These are phyloP conservation scores for Hormiphora californensis DNA, from an alignment of 37 sponge, comb jelly and placozoan species.

Conservation along the genomic window DNA sequence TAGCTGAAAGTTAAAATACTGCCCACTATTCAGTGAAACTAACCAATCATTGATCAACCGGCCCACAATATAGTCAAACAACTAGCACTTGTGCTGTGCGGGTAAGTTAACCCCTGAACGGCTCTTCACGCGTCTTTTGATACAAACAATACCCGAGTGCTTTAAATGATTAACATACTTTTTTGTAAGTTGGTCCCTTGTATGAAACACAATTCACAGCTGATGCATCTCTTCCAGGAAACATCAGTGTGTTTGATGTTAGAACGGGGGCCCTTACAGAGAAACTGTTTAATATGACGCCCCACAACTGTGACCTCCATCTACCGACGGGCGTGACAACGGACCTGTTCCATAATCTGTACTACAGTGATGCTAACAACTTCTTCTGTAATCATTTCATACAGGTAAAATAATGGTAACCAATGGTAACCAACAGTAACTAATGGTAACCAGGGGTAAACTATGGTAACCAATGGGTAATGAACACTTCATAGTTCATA, in stretches of 20 bases:
- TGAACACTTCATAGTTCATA: too few species aligned
- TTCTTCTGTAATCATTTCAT: slow-evolving; percentile 49
- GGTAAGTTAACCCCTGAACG: too few species aligned
- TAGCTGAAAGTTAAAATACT: too few species aligned
- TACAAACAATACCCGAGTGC: too few species aligned
- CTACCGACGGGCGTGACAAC: slow-evolving; percentile 13
- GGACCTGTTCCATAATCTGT: not conserved
- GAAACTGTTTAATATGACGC: not conserved
- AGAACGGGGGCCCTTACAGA: slow-evolving; percentile 5
- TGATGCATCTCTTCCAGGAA: not conserved
- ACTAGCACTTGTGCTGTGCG: too few species aligned
- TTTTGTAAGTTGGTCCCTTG: too few species aligned
- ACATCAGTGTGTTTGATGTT: slow-evolving; percentile 31
- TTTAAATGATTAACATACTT: too few species aligned
- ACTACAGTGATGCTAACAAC: slow-evolving; percentile 49
- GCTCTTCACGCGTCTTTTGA: too few species aligned
- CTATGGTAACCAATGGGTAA: not conserved
- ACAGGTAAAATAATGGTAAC: not conserved
- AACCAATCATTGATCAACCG: too few species aligned
- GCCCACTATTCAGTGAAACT: too few species aligned
- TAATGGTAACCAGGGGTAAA: not conserved
- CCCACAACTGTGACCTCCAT: slow-evolving; percentile 35
- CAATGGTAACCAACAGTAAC: not conserved
- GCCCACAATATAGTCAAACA: too few species aligned
- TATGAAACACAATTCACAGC: too few species aligned